Percentiles rank a stretch among this genome's conserved stretches.
These are phyloP conservation scores for Aphaenogaster rudis DNA, from an alignment of 1,140 invertebrate genomes.

Conservation along the genomic window DNA sequence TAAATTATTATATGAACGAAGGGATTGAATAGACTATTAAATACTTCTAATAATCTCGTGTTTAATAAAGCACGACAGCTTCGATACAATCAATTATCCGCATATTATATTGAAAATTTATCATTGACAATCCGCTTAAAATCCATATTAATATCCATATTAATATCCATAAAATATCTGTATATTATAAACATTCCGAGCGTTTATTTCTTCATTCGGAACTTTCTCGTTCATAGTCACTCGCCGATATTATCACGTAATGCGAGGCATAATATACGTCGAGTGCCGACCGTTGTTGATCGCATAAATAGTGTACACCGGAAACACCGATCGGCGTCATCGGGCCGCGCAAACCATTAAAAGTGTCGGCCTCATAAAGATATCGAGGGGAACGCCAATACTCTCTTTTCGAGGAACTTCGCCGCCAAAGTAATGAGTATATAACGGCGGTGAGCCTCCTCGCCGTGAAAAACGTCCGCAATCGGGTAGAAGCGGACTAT, in stretches of 20 bases:
- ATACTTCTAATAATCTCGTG: slow-evolving; percentile 24
- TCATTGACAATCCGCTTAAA: not conserved
- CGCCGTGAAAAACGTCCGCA: slow-evolving; percentile 30
- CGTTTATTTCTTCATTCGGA: not conserved
- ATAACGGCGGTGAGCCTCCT: slow-evolving; percentile 8
- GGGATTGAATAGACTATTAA: slow-evolving; percentile 18
- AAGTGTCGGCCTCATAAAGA: slow-evolving; percentile 33
- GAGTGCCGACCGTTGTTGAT: slow-evolving; percentile 17
- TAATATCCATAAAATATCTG: not conserved
- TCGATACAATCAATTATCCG: not conserved
- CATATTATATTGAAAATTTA: not conserved
- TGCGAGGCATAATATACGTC: slow-evolving; percentile 21
- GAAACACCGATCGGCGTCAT: slow-evolving; percentile 31
- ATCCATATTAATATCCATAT: not conserved
- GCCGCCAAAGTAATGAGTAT: slow-evolving; percentile 54
- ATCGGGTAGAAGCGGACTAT: not conserved
- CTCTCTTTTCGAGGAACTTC: slow-evolving; percentile 60
- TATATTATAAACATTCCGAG: not conserved
- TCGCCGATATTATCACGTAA: not conserved
- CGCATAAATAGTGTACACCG: slow-evolving; percentile 25
- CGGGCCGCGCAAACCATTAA: slow-evolving; percentile 26
- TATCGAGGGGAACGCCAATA: slow-evolving; percentile 38
- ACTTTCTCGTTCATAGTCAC: not conserved
- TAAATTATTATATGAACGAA: slow-evolving; percentile 1
- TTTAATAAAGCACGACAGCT: not conserved